These are phyloP conservation scores for Monoplex corrugatus DNA, from an alignment of 2,888 invertebrate species.

Conservation along the genomic window DNA sequence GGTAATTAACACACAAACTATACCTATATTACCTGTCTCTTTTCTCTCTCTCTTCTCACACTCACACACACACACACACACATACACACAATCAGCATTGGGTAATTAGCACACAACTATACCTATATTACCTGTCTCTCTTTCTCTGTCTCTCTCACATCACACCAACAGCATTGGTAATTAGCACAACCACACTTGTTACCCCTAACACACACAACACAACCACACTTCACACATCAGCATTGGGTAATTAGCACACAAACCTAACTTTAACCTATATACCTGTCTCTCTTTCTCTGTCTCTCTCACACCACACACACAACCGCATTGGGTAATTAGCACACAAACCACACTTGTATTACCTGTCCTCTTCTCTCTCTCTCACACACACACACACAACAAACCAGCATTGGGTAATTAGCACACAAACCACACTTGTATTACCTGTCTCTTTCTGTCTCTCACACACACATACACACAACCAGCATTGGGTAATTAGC, in stretches of 20 bases:
- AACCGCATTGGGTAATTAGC: too few species aligned
- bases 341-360: too few species aligned
- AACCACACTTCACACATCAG: background rate
- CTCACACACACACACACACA: slow-evolving; percentile 4
- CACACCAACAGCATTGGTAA: too few species aligned
- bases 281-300: background rate
- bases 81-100: background rate
- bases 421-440: too few species aligned
- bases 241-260: too few species aligned
- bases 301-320: background rate
- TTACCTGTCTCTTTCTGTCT: background rate
- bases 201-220: slow-evolving; percentile 19
- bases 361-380: background rate
- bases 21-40: too few species aligned
- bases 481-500: too few species aligned
- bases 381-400: slow-evolving; percentile 6
- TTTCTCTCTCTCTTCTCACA: background rate
- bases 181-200: too few species aligned
- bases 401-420: too few species aligned
- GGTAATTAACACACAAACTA: too few species aligned
- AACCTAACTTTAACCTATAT: too few species aligned
- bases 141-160: background rate
- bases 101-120: too few species aligned
- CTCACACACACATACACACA: background rate
- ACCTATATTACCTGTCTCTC: background rate